Conservation (phyloP, 2,888 invertebrate species). For the Nomada goodeniana region DNA sequence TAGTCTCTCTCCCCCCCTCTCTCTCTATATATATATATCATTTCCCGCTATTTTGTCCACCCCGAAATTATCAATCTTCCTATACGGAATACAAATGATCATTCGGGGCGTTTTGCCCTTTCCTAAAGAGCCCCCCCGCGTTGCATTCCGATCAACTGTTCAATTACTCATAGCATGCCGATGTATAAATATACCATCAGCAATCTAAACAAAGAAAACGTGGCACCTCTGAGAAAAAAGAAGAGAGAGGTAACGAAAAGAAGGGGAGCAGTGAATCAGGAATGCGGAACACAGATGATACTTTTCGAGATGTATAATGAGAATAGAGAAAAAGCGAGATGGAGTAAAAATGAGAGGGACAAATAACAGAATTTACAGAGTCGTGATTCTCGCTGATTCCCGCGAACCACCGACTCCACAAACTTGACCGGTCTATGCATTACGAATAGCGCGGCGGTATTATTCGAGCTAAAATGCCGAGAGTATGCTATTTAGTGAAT, state of each 20-base stretch:
- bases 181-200: no score
- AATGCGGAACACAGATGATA: no score
- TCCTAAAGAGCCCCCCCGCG: no score
- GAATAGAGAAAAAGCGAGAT: background rate
- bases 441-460: constrained; percentile 16
- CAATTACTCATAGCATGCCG: no score
- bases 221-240: background rate
- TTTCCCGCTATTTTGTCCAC: no score
- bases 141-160: no score
- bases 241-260: background rate
- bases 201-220: no score
- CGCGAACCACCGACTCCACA: constrained; percentile 41
- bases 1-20: background rate
- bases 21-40: background rate
- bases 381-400: constrained; percentile 22
- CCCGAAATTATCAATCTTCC: no score
- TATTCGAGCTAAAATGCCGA: background rate
- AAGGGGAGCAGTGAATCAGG: no score
- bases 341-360: constrained; percentile 2
- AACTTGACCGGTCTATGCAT: constrained; percentile 26
- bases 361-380: background rate
- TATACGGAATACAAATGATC: no score
- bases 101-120: no score
- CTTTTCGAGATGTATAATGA: background rate
- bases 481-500: background rate